These are phyloP conservation scores for Ephydatia muelleri DNA, from an alignment of 37 sponge, comb jelly and placozoan species.

Conservation along the genomic window DNA sequence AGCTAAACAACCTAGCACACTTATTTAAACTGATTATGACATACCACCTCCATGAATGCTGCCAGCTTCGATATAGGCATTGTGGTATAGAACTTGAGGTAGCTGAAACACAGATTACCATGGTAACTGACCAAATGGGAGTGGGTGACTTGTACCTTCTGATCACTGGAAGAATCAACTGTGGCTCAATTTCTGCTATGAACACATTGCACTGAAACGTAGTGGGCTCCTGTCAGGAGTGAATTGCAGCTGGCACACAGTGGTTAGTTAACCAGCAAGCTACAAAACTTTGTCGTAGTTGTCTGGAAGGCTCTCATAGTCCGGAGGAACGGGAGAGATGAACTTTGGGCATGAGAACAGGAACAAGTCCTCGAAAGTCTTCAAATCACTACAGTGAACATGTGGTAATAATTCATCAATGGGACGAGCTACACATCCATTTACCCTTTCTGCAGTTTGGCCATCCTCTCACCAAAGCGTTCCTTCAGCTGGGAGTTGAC, in stretches of 20 bases:
- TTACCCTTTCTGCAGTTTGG: conserved; percentile 78
- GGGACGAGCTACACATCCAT: too few species aligned
- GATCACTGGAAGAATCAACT: conserved; percentile 72
- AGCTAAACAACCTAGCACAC: not conserved
- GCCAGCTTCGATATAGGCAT: conserved; percentile 97
- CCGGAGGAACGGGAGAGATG: conserved; percentile 84
- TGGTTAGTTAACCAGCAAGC: not conserved
- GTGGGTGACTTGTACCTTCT: conserved; percentile 69
- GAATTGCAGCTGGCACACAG: not conserved
- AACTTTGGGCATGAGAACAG: conserved; percentile 89
- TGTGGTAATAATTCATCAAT: too few species aligned
- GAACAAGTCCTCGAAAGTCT: conserved; percentile 82
- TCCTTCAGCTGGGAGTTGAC: conserved; percentile 83
- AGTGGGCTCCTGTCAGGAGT: conserved; percentile 65
- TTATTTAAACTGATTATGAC: not conserved
- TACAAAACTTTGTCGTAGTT: conserved; percentile 71
- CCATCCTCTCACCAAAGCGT: conserved; percentile 66
- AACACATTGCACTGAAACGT: conserved; percentile 76
- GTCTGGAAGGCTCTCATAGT: conserved; percentile 76
- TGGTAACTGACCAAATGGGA: not conserved
- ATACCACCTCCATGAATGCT: conserved; percentile 89
- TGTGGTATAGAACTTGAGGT: conserved; percentile 94
- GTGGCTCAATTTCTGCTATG: conserved; percentile 87
- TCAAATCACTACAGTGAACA: conserved; percentile 50
- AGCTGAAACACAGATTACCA: conserved; percentile 36